Percentiles rank a stretch among this genome's conserved stretches.
Conservation (phyloP, 2,888 invertebrate genomes). For the Odontocerum albicorne region DNA sequence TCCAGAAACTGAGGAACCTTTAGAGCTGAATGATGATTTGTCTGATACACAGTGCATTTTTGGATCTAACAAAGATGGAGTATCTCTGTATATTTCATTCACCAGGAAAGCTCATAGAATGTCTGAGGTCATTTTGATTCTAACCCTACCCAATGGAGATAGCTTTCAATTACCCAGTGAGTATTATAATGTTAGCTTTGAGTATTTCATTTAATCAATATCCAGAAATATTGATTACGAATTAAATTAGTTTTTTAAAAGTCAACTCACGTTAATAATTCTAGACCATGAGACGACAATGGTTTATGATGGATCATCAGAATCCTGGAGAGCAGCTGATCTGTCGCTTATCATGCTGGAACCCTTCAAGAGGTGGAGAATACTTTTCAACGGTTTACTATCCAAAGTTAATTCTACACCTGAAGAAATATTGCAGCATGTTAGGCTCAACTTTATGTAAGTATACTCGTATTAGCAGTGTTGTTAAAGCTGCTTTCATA, state of each 20-base stretch:
- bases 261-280: constrained; percentile 27
- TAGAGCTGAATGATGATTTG: constrained; percentile 43
- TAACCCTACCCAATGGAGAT: constrained; percentile 50
- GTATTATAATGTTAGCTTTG: too few species aligned
- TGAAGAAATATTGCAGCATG: constrained; percentile 48
- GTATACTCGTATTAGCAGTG: too few species aligned
- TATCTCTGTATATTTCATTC: constrained; percentile 56
- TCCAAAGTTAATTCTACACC: constrained; percentile 40
- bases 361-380: constrained; percentile 61
- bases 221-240: too few species aligned
- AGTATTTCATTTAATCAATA: too few species aligned
- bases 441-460: constrained; percentile 64
- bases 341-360: constrained; percentile 65
- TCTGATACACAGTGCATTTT: constrained; percentile 53
- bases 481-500: too few species aligned
- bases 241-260: too few species aligned
- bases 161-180: constrained; percentile 39
- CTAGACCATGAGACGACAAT: constrained; percentile 59
- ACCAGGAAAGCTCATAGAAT: constrained; percentile 53
- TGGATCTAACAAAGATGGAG: constrained; percentile 59
- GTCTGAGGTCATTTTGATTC: constrained; percentile 59
- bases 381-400: constrained; percentile 71
- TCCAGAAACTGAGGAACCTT: constrained; percentile 42
- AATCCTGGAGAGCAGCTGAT: constrained; percentile 61
- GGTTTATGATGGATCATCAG: constrained; percentile 45